A percentile compares a stretch with the other conserved stretches of the same genome.
These are phyloP conservation scores for Psittacula derbiana DNA, from an alignment of 2,797 vertebrate species.

Conservation along the genomic window DNA sequence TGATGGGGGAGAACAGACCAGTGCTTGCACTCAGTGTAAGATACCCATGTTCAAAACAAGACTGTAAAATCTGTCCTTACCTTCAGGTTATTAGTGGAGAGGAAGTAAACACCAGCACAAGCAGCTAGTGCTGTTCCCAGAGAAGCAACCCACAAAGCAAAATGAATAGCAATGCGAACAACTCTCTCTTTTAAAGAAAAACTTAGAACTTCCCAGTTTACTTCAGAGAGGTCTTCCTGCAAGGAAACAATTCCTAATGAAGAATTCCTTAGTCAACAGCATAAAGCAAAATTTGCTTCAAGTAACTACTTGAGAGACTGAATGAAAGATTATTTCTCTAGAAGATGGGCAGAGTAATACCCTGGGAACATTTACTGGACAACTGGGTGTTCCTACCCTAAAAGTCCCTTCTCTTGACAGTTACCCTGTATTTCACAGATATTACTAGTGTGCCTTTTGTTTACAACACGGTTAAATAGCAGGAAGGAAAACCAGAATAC, in stretches of 20 bases:
- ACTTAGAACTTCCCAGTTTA: conserved; percentile 51
- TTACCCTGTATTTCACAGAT: neutral
- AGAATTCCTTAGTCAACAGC: neutral
- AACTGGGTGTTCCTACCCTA: neutral
- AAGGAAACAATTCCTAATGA: neutral
- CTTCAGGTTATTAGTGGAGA: conserved; percentile 72
- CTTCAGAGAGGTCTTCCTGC: conserved; percentile 88
- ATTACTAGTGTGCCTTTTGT: neutral
- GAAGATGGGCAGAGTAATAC: neutral
- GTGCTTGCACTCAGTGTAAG: neutral
- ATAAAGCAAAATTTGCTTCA: neutral
- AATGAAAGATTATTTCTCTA: neutral
- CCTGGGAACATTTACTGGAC: neutral
- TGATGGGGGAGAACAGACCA: neutral
- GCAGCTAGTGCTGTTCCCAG: conserved; percentile 77
- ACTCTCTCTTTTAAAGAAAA: conserved; percentile 73
- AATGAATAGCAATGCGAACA: conserved; percentile 65
- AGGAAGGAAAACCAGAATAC: neutral
- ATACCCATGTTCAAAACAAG: accelerated
- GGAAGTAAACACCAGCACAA: conserved; percentile 82
- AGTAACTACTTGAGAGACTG: neutral
- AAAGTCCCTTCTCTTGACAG: neutral
- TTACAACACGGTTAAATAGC: neutral
- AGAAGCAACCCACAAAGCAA: conserved; percentile 83
- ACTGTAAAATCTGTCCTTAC: conserved; percentile 40